Conservation (phyloP, 2,113 vertebrate genomes). For the Hippocampus zosterae region DNA sequence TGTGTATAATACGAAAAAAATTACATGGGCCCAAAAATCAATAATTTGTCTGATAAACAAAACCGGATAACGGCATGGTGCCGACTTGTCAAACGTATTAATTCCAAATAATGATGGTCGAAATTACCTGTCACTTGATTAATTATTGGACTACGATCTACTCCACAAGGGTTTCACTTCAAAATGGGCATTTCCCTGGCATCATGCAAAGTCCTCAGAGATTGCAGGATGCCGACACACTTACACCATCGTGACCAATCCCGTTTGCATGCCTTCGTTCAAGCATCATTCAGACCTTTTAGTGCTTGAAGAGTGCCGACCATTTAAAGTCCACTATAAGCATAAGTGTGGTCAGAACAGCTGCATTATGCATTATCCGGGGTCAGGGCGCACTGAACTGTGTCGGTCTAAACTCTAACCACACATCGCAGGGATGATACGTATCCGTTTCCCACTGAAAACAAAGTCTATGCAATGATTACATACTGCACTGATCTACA, state of each 20-base stretch:
- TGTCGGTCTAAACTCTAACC: conserved; percentile 58
- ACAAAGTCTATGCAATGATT: conserved; percentile 22
- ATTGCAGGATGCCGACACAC: not conserved
- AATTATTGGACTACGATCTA: no score
- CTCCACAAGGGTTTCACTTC: not conserved
- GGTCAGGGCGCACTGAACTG: conserved; percentile 61
- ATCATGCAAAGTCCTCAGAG: not conserved
- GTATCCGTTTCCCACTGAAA: conserved; percentile 51
- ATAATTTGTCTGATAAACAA: no score
- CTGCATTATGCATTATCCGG: conserved; percentile 59
- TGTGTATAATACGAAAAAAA: no score
- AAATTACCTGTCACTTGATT: not conserved
- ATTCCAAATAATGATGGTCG: not conserved
- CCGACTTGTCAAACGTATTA: not conserved
- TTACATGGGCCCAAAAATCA: no score
- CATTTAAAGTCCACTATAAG: conserved; percentile 58
- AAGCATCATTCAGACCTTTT: conserved; percentile 56
- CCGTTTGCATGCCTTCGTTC: conserved; percentile 51
- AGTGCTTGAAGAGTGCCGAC: conserved; percentile 45
- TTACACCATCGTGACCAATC: conserved; percentile 25
- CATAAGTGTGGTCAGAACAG: conserved; percentile 55
- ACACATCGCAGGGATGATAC: conserved; percentile 63
- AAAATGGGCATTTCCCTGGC: not conserved
- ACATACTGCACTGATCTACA: not conserved
- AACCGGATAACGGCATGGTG: no score